phyloP scores from a whole-genome alignment of 2,797 vertebrate species.

The Microcaecilia unicolor region DNA sequence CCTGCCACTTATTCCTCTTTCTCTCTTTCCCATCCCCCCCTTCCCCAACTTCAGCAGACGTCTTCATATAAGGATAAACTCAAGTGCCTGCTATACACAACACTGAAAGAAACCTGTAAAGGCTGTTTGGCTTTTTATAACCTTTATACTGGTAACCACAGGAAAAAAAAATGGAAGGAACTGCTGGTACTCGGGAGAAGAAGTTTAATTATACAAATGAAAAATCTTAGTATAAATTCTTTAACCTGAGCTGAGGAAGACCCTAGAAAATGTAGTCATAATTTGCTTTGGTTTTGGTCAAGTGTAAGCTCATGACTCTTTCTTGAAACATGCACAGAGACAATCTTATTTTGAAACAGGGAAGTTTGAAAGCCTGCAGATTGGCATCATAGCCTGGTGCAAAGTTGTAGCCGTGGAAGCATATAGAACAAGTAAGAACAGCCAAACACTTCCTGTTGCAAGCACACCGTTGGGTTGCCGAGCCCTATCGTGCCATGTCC shows the following conservation, averaged over 20 bases:
- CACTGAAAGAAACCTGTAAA: slow-evolving; percentile 66
- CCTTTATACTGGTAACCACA: slow-evolving; percentile 43
- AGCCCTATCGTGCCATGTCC: too few relatives aligned
- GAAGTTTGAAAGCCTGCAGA: too few relatives aligned
- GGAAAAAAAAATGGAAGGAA: slow-evolving; percentile 37
- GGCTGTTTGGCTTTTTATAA: slow-evolving; percentile 43
- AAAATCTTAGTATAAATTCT: slow-evolving; percentile 22
- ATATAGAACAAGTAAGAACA: too few relatives aligned
- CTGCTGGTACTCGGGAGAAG: slow-evolving; percentile 54
- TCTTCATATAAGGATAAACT: slow-evolving; percentile 74
- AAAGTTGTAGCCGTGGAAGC: not conserved
- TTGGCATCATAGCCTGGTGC: slow-evolving; percentile 11
- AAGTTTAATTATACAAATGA: not conserved
- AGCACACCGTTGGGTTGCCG: slow-evolving; percentile 1
- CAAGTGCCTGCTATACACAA: slow-evolving; percentile 98
- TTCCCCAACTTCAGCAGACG: slow-evolving; percentile 15
- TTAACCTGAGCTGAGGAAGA: slow-evolving; percentile 23
- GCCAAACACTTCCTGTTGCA: slow-evolving; percentile 1
- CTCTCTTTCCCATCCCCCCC: slow-evolving; percentile 13
- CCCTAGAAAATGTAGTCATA: slow-evolving; percentile 22
- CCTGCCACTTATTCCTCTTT: slow-evolving; percentile 22
- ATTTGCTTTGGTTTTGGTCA: slow-evolving; percentile 16
- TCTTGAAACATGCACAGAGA: slow-evolving; percentile 8
- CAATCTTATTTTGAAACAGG: slow-evolving; percentile 4
- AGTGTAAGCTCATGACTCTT: slow-evolving; percentile 17